Conservation (phyloP, 2,888 invertebrate genomes). For the Onchidella celtica region DNA sequence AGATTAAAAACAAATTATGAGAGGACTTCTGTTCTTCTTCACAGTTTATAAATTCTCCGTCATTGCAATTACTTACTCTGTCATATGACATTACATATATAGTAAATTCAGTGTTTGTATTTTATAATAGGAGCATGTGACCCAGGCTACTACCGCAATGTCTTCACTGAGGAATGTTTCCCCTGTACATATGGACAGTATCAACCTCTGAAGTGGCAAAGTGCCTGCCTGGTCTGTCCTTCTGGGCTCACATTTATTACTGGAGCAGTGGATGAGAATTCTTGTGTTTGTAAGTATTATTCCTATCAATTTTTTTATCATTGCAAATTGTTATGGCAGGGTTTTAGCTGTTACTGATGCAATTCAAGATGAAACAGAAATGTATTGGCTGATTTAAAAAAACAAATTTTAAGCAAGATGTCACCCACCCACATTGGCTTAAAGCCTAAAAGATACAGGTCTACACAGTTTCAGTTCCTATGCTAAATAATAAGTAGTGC, state of each 20-base stretch:
- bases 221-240: conserved; percentile 86
- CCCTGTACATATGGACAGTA: conserved; percentile 84
- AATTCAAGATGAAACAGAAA: not conserved
- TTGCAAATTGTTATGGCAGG: no score
- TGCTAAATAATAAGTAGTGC: no score
- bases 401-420: not conserved
- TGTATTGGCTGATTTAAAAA: not conserved
- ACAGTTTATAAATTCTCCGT: no score
- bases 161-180: conserved; percentile 19
- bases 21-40: no score
- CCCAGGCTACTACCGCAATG: conserved; percentile 40
- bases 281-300: conserved; percentile 49
- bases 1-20: no score
- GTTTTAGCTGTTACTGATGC: not conserved
- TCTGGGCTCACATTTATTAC: conserved; percentile 41
- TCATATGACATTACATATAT: no score
- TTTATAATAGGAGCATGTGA: conserved; percentile 47
- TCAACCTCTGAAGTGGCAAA: conserved; percentile 83
- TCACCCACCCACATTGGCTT: not conserved
- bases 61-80: no score
- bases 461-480: no score
- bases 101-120: no score
- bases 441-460: no score
- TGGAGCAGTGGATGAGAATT: conserved; percentile 19
- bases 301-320: no score